phyloP scores from a whole-genome alignment of 1,140 invertebrate species.

The Caenorhabditis tropicalis region DNA sequence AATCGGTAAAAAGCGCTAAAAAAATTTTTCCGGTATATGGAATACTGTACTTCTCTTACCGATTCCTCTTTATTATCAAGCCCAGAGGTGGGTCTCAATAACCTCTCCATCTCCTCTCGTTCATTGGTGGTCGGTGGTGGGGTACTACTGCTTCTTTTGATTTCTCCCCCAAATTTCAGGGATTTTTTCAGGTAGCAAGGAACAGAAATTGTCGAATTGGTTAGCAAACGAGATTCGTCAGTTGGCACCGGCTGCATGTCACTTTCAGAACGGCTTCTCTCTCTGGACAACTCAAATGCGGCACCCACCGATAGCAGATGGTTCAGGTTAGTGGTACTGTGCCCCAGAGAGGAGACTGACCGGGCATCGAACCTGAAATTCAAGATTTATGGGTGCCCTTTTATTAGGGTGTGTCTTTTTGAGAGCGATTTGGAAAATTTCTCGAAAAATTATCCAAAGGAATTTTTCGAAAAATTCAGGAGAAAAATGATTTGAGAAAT shows the following conservation, averaged over 20 bases:
- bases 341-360: neutral
- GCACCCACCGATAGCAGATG: neutral
- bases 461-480: no score
- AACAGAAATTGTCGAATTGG: neutral
- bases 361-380: neutral
- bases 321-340: constrained; percentile 1
- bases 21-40: no score
- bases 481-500: no score
- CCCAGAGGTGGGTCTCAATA: neutral
- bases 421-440: no score
- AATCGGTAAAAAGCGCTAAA: no score
- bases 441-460: no score
- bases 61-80: neutral
- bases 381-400: neutral
- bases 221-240: neutral
- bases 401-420: no score
- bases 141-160: neutral
- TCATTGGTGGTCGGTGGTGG: neutral
- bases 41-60: no score
- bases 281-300: neutral
- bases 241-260: neutral
- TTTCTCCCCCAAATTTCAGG: neutral
- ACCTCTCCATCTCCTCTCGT: neutral
- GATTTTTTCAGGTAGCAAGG: neutral
- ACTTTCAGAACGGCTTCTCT: constrained; percentile 6